Conservation (phyloP, 2,113 vertebrate genomes). For the Phyllopteryx taeniolatus region DNA sequence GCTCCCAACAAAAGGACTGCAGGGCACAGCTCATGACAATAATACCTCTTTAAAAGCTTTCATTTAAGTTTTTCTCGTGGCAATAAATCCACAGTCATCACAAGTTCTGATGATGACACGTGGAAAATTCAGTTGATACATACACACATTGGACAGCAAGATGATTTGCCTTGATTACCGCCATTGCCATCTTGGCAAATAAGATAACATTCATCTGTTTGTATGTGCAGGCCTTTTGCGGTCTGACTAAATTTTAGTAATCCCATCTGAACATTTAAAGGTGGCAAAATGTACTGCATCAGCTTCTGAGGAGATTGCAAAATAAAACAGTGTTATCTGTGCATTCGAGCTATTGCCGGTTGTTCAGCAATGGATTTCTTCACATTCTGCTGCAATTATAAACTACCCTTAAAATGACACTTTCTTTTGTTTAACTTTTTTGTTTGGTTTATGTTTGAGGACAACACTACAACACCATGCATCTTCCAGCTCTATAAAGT, state of each 20-base stretch:
- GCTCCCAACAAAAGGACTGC: no score
- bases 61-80: neutral
- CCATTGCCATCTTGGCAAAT: neutral
- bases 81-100: neutral
- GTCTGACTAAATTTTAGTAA: conserved; percentile 5
- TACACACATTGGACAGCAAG: neutral
- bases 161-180: neutral
- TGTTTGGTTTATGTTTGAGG: conserved; percentile 19
- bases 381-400: conserved; percentile 2
- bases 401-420: conserved; percentile 11
- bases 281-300: neutral
- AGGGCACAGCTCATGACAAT: neutral
- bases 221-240: neutral
- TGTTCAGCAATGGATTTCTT: conserved; percentile 4
- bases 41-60: neutral
- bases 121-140: neutral
- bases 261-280: neutral
- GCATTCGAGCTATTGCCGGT: neutral
- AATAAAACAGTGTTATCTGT: conserved; percentile 4
- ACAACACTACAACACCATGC: conserved; percentile 7
- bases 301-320: neutral
- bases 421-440: conserved; percentile 12
- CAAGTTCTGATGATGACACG: neutral
- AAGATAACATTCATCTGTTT: conserved; percentile 1
- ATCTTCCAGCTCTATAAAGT: conserved; percentile 1